Evolutionary conservation across 2,888 invertebrate genomes (phyloP), one percentile per base, ranked within the genome.

Genomic region (Diaperis boleti): DNA sequence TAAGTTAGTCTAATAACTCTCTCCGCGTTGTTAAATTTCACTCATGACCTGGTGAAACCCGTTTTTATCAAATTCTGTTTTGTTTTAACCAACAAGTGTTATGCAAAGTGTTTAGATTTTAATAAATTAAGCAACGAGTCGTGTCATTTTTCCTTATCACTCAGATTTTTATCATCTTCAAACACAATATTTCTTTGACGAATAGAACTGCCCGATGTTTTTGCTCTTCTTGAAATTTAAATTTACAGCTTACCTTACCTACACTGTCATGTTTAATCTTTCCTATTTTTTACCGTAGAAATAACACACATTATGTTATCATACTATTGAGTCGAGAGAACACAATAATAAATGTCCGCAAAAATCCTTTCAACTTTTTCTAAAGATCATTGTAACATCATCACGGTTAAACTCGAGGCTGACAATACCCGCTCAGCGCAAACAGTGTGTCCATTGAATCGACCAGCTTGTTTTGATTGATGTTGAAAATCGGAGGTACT

Each of bases 21-120:
- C 8, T 26, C 6, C 6, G 6, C 6, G 17, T 17, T 15, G 39
- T 7, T 6, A n/a, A 18, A 8, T 41, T 41, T 41, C 10, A n/a
- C 17, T 1, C 10, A 1, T 1, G 2, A 2, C 26, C 26, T 8
- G 6, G 26, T 26, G 26, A 5, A 8, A 26, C n/a, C 26, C 6
- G n/a, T 7, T 18, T 39, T 52, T 52, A 52, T 52, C 52, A 52
- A n/a, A 52, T 52, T 20, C 39, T 14, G 8, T 13, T 39, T 17
- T 39, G n/a, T 33, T 4, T 33, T 45, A 29, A 22, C 15, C 22
- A 52, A 39, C 52, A 55, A 55, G 42, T 42, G 42, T 55, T 55
- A 42, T 42, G 55, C 39, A 55, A 55, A 42, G 20, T 54, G 55
- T 55, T 55, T 55, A 42, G 41, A 26, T 52, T 3, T 39, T 37